Percentiles rank a stretch among this genome's conserved stretches.
These are phyloP conservation scores for Microcebus ravelobensis DNA, from an alignment of 2,113 vertebrate species.

Conservation along the genomic window DNA sequence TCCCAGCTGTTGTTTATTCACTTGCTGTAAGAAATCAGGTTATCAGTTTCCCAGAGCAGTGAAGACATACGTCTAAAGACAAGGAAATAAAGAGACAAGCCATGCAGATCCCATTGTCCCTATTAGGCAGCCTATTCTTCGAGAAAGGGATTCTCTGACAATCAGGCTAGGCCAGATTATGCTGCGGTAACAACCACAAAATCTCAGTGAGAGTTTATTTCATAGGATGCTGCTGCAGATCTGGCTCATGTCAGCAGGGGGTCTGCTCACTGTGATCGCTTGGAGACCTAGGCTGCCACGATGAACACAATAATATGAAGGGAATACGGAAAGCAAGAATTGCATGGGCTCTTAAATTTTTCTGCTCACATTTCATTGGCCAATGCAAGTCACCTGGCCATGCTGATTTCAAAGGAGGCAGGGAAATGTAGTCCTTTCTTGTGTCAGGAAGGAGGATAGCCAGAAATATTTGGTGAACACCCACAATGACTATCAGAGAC, in stretches of 20 bases:
- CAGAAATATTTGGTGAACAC: neutral
- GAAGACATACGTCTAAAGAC: neutral
- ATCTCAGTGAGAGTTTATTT: neutral
- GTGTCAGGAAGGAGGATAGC: neutral
- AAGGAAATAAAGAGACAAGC: neutral
- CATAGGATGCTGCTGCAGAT: too few relatives aligned
- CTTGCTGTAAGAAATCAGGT: conserved; percentile 13
- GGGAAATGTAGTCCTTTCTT: neutral
- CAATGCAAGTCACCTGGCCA: neutral
- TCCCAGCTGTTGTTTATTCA: conserved; percentile 57
- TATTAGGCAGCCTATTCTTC: neutral
- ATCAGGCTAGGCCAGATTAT: neutral
- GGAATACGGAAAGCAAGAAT: neutral
- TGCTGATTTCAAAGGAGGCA: neutral
- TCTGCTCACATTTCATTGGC: neutral
- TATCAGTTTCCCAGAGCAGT: conserved; percentile 5
- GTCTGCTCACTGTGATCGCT: neutral
- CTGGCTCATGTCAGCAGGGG: neutral
- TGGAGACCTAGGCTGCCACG: neutral
- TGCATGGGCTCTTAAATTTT: neutral
- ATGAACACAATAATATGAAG: fast-evolving
- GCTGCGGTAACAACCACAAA: neutral
- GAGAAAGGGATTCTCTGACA: neutral
- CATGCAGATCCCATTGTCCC: neutral
- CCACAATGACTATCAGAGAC: neutral